phyloP scores from a whole-genome alignment of 2,888 invertebrate genomes.

The Scrobipalpa costella region DNA sequence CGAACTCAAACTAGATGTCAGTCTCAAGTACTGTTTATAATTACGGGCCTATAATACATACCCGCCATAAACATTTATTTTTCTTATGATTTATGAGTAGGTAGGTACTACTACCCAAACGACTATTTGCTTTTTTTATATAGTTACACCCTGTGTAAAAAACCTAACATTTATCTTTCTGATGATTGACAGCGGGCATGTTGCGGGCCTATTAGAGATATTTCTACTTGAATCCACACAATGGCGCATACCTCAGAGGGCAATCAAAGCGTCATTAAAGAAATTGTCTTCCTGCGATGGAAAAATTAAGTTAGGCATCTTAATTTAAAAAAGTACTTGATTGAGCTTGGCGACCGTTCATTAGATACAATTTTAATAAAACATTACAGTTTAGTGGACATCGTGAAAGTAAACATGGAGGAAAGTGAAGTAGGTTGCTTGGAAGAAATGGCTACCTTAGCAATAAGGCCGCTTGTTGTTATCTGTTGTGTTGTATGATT shows the following conservation, averaged over 20 bases:
- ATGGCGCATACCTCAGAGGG: slow-evolving; percentile 40
- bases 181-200: slow-evolving; percentile 20
- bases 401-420: too few relatives aligned
- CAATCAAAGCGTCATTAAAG: slow-evolving; percentile 51
- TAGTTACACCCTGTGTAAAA: neutral
- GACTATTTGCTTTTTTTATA: neutral
- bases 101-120: neutral
- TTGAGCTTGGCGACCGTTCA: neutral
- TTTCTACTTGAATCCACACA: slow-evolving; percentile 8
- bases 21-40: too few relatives aligned
- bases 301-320: slow-evolving; percentile 18
- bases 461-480: neutral
- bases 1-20: too few relatives aligned
- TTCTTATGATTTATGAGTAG: too few relatives aligned
- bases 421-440: too few relatives aligned
- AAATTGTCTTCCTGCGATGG: slow-evolving; percentile 47
- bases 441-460: neutral
- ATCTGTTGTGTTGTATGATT: too few relatives aligned
- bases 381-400: neutral
- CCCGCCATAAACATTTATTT: too few relatives aligned
- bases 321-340: neutral
- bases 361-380: too few relatives aligned
- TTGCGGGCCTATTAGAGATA: slow-evolving; percentile 6
- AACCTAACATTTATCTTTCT: neutral
- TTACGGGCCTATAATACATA: too few relatives aligned